These are phyloP conservation scores for Synanceia verrucosa DNA, from an alignment of 2,797 vertebrate species.

Conservation along the genomic window DNA sequence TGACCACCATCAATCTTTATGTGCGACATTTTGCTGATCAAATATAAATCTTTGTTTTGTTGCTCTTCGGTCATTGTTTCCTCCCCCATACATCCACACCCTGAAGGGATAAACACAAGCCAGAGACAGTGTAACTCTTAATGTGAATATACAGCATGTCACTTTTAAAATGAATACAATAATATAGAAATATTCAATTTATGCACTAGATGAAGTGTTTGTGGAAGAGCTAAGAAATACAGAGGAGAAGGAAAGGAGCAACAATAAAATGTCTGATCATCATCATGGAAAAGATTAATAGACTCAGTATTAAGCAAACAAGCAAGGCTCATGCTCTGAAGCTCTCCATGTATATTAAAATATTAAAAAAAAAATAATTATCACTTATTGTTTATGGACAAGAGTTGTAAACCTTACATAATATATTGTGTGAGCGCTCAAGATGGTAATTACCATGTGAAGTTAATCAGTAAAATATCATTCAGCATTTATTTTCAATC, in stretches of 20 bases:
- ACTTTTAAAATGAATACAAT: not conserved
- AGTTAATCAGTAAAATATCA: not conserved
- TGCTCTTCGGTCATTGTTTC: no score
- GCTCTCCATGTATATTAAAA: not conserved
- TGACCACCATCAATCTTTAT: no score
- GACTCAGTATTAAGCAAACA: not conserved
- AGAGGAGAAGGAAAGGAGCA: not conserved
- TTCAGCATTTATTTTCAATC: not conserved
- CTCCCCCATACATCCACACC: no score
- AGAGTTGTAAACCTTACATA: not conserved
- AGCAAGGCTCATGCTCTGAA: not conserved
- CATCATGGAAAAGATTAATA: not conserved
- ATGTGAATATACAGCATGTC: no score
- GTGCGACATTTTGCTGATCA: no score
- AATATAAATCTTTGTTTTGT: no score
- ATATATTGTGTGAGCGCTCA: not conserved
- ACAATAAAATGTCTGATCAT: not conserved
- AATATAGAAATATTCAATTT: not conserved
- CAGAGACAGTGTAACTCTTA: no score
- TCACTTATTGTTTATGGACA: not conserved
- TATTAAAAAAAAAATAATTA: no score
- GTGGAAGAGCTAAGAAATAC: not conserved
- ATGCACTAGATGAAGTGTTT: not conserved
- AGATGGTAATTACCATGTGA: not conserved
- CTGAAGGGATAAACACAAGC: not conserved